Evolutionary conservation across 2,113 vertebrate species (phyloP).

Genomic region (Cromileptes altivelis): DNA sequence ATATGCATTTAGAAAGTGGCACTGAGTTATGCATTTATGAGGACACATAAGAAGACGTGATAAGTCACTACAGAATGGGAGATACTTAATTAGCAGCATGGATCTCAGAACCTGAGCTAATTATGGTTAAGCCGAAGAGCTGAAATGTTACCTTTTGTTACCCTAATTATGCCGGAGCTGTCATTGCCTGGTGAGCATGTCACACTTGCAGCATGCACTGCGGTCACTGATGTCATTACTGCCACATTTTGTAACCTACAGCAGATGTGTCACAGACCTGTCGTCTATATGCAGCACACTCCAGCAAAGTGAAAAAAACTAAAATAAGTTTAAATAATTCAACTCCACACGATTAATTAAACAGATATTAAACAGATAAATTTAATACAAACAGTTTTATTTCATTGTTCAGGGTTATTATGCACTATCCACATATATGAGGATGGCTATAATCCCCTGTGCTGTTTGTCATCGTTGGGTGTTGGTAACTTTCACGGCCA

Average conservation of each 20-base stretch:
- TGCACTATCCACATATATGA: neutral
- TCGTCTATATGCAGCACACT: neutral
- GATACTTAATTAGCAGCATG: neutral
- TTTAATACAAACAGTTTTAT: neutral
- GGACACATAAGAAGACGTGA: neutral
- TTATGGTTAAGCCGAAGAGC: neutral
- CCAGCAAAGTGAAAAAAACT: neutral
- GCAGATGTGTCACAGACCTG: neutral
- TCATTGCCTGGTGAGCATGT: conserved; percentile 7
- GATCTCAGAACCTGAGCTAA: conserved; percentile 5
- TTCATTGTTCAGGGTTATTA: neutral
- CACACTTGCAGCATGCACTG: neutral
- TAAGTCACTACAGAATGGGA: neutral
- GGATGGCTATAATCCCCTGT: neutral
- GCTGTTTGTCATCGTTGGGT: neutral
- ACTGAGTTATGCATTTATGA: neutral
- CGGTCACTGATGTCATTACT: neutral
- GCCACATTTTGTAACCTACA: neutral
- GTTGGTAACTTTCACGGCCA: conserved; percentile 25
- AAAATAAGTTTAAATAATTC: neutral
- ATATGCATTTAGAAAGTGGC: neutral
- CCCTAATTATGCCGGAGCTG: conserved; percentile 3
- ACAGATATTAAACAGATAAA: neutral
- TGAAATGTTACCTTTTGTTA: neutral
- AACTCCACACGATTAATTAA: neutral